Evolutionary conservation across 2,888 invertebrate species (phyloP).

Genomic region (Drosophila helvetica): DNA sequence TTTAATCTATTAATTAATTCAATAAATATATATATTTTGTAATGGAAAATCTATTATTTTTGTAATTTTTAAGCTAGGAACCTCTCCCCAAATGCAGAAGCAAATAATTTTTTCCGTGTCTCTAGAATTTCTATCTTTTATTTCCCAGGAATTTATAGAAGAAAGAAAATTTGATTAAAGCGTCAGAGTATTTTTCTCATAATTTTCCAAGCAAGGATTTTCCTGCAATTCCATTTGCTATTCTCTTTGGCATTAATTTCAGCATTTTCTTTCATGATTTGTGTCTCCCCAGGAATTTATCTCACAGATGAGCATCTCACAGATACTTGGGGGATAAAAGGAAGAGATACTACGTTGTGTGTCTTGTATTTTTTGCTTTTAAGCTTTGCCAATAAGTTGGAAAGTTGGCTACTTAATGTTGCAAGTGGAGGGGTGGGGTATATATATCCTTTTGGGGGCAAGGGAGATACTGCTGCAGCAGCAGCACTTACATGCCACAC

Average conservation of each 20-base stretch:
- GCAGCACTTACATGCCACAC: constrained; percentile 52
- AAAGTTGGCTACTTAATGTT: constrained; percentile 69
- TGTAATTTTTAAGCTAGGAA: too few relatives aligned
- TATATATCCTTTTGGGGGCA: constrained; percentile 46
- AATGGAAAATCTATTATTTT: too few relatives aligned
- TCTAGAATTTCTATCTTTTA: background rate
- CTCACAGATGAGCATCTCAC: constrained; percentile 14
- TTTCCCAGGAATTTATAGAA: background rate
- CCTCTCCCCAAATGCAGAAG: too few relatives aligned
- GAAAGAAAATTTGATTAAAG: background rate
- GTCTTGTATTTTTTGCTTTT: constrained; percentile 21
- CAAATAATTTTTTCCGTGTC: too few relatives aligned
- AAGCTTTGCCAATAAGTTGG: constrained; percentile 60
- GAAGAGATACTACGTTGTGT: constrained; percentile 8
- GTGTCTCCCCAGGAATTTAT: constrained; percentile 9
- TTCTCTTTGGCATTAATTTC: constrained; percentile 27
- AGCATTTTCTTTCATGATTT: constrained; percentile 7
- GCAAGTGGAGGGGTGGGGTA: constrained; percentile 20
- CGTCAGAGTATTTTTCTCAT: background rate
- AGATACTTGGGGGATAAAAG: constrained; percentile 2
- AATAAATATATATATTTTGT: too few relatives aligned
- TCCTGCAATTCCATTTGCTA: constrained; percentile 2
- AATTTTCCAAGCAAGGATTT: background rate
- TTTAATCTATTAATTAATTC: too few relatives aligned
- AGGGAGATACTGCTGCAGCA: constrained; percentile 35